A percentile compares a stretch with the other conserved stretches of the same genome.
phyloP scores from a whole-genome alignment of 2,797 vertebrate genomes.

The Nothura maculosa region DNA sequence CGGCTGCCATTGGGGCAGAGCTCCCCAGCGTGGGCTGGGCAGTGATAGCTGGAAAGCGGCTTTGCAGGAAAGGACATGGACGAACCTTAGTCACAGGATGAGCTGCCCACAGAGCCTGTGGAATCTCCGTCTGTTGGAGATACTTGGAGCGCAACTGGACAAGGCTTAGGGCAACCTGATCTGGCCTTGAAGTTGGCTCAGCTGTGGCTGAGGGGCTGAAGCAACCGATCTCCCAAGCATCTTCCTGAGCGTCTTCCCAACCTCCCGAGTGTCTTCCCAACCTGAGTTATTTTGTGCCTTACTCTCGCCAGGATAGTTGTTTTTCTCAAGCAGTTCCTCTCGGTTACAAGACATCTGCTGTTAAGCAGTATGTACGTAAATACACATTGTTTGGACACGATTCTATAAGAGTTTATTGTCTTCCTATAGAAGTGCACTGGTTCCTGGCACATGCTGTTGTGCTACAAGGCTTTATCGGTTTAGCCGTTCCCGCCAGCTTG shows the following conservation, averaged over 20 bases:
- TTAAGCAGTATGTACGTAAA: not conserved
- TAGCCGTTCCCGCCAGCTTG: not conserved
- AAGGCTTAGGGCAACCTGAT: not conserved
- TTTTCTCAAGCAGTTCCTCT: not conserved
- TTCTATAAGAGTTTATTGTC: not conserved
- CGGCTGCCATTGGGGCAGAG: not conserved
- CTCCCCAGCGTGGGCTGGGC: not conserved
- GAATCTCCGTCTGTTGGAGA: not conserved
- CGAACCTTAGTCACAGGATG: not conserved
- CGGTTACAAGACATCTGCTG: not conserved
- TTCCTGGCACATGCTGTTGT: not conserved
- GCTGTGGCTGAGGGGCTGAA: not conserved
- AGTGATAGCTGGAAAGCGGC: fast-evolving
- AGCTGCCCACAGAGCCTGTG: not conserved
- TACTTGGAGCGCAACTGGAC: not conserved
- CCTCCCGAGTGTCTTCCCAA: not conserved
- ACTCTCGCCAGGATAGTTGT: not conserved
- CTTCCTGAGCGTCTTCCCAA: not conserved
- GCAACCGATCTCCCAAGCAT: not conserved
- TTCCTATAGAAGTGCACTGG: not conserved
- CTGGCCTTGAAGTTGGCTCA: not conserved
- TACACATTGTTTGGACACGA: not conserved
- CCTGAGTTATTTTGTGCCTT: not conserved
- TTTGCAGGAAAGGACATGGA: fast-evolving
- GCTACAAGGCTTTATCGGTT: not conserved